Evolutionary conservation across 2,113 vertebrate species (phyloP).

Genomic region (Calonectris borealis): DNA sequence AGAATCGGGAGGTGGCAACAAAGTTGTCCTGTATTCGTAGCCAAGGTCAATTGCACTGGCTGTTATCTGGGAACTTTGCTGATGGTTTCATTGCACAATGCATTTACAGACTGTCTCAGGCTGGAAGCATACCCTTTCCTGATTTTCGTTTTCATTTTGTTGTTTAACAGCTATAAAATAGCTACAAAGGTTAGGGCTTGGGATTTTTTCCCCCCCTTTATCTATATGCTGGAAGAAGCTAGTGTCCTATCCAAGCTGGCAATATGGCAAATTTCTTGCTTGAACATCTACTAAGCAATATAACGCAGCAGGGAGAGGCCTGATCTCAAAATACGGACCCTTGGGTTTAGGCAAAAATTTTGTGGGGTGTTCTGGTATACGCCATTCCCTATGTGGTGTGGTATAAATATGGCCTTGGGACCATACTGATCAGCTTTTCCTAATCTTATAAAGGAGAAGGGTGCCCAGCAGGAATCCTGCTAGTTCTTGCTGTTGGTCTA

Average conservation of each 20-base stretch:
- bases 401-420: neutral
- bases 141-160: neutral
- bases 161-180: neutral
- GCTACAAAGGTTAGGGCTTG: neutral
- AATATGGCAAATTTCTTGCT: neutral
- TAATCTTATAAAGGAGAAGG: neutral
- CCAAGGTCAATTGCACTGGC: constrained; percentile 38
- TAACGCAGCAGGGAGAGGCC: neutral
- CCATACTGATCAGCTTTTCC: neutral
- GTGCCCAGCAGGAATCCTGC: neutral
- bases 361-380: rapidly evolving
- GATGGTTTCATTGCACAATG: neutral
- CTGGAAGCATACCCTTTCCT: neutral
- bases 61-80: neutral
- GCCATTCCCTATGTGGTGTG: rapidly evolving
- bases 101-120: rapidly evolving
- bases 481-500: neutral
- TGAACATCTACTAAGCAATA: neutral
- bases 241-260: neutral
- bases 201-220: rapidly evolving
- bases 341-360: neutral
- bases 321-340: neutral
- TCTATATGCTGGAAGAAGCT: neutral
- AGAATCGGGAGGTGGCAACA: neutral
- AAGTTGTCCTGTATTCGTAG: neutral